Evolutionary conservation across 2,888 invertebrate species (phyloP).

Genomic region (Unio pictorum): DNA sequence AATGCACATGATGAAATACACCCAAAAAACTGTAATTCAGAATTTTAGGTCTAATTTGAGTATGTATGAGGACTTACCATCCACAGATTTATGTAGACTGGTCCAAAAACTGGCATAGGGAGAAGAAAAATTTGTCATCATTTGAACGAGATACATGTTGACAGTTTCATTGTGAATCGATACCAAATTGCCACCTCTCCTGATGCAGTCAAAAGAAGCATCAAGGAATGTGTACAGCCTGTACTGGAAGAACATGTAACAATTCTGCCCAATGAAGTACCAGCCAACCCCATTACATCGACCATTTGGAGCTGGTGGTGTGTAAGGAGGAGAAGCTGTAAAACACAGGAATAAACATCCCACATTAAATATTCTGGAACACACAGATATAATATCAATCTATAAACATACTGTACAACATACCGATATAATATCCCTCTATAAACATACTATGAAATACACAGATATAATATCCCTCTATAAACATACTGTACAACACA

Average conservation of each 20-base stretch:
- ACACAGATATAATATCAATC: background rate
- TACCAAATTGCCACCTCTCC: slow-evolving; percentile 31
- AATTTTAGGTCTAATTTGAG: no score
- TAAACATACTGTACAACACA: background rate
- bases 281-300: slow-evolving; percentile 36
- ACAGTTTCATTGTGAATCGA: slow-evolving; percentile 44
- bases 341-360: background rate
- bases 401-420: slow-evolving; percentile 16
- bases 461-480: no score
- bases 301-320: slow-evolving; percentile 44
- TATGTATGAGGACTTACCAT: slow-evolving; percentile 28
- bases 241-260: slow-evolving; percentile 36
- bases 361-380: background rate
- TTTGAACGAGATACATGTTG: slow-evolving; percentile 32
- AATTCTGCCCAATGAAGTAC: slow-evolving; percentile 29
- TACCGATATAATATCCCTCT: background rate
- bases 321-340: slow-evolving; percentile 40
- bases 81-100: slow-evolving; percentile 43
- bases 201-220: slow-evolving; percentile 38
- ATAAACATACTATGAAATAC: background rate
- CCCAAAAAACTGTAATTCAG: no score
- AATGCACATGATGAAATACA: no score
- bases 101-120: slow-evolving; percentile 44
- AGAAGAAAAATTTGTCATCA: slow-evolving; percentile 18
- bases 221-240: slow-evolving; percentile 31